Evolutionary conservation across 2,113 vertebrate species (phyloP).

Genomic region (Vidua chalybeata): DNA sequence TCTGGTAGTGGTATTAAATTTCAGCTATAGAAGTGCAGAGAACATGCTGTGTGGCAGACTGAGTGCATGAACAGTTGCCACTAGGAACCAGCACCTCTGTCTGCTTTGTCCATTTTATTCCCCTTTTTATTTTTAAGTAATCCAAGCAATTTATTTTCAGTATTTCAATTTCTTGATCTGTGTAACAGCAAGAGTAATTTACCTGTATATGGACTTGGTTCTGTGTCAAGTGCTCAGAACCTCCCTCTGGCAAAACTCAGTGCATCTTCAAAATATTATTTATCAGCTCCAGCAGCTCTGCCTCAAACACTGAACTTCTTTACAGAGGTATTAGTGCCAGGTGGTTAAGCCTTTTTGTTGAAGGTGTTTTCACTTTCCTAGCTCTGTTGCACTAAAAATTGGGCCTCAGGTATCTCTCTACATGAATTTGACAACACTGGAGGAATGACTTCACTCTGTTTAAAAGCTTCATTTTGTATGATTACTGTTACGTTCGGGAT

Average conservation of each 20-base stretch:
- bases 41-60: background rate
- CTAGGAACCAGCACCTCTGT: background rate
- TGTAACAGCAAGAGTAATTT: background rate
- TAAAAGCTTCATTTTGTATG: conserved; percentile 40
- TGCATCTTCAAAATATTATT: background rate
- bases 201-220: background rate
- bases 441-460: background rate
- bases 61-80: background rate
- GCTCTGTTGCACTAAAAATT: background rate
- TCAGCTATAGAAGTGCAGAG: background rate
- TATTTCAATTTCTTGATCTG: background rate
- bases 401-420: background rate
- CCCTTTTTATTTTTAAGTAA: background rate
- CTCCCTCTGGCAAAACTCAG: background rate
- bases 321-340: background rate
- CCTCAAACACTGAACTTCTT: background rate
- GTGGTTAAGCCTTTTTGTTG: conserved; percentile 41
- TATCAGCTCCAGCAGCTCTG: background rate
- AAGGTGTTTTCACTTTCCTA: background rate
- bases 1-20: background rate
- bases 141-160: background rate
- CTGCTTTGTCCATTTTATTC: background rate
- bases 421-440: background rate
- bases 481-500: conserved; percentile 68
- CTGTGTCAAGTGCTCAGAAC: background rate